Conservation (phyloP, 1,140 invertebrate species). For the Halictus rubicundus region DNA sequence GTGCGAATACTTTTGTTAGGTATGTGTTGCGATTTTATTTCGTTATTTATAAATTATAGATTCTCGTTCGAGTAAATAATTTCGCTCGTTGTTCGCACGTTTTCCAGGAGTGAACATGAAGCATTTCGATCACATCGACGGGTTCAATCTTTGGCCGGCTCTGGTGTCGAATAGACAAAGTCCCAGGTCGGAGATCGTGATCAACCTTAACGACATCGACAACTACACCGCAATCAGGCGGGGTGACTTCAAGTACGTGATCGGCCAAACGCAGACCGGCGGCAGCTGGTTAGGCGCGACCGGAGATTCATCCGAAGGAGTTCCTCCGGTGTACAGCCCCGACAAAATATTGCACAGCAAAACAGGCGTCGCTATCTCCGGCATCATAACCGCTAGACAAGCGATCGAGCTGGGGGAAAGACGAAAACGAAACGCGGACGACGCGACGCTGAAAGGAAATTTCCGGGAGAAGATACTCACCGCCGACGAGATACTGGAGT, state of each 20-base stretch:
- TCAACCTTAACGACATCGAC: constrained; percentile 87
- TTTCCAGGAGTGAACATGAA: constrained; percentile 47
- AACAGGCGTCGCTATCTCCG: constrained; percentile 77
- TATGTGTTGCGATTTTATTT: too few relatives aligned
- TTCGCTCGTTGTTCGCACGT: too few relatives aligned
- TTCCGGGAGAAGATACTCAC: constrained; percentile 67
- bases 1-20: too few relatives aligned
- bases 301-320: constrained; percentile 71
- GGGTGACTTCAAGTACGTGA: constrained; percentile 88
- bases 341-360: constrained; percentile 80
- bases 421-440: constrained; percentile 36
- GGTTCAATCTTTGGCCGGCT: constrained; percentile 86
- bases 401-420: constrained; percentile 9
- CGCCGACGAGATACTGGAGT: constrained; percentile 66
- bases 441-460: constrained; percentile 51
- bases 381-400: constrained; percentile 70
- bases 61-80: too few relatives aligned
- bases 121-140: constrained; percentile 83
- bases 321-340: constrained; percentile 74
- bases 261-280: constrained; percentile 81
- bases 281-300: constrained; percentile 84
- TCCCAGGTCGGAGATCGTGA: constrained; percentile 84
- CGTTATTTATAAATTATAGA: too few relatives aligned
- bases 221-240: constrained; percentile 83
- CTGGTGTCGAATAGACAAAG: constrained; percentile 80